These are phyloP conservation scores for Sterrhoptilus dennistouni DNA, from an alignment of 2,113 vertebrate genomes.

Conservation along the genomic window DNA sequence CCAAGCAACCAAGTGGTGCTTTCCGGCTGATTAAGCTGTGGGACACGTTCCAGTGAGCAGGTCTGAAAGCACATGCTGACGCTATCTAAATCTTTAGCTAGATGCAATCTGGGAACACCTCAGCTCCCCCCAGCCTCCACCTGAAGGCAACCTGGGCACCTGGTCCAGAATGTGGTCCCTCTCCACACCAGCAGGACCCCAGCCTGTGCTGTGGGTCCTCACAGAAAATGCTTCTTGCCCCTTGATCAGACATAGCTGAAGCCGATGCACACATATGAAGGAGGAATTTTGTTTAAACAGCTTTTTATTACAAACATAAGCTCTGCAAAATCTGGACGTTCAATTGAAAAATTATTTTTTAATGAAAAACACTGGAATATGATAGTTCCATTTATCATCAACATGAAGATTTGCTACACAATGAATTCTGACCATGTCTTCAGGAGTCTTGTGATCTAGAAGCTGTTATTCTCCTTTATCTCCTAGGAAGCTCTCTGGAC, in stretches of 20 bases:
- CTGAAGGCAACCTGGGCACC: neutral
- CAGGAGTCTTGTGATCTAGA: neutral
- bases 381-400: neutral
- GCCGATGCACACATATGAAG: neutral
- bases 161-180: rapidly evolving
- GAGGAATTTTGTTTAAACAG: neutral
- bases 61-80: neutral
- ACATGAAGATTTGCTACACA: neutral
- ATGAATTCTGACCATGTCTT: neutral
- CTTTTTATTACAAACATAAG: neutral
- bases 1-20: neutral
- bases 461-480: neutral
- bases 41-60: neutral
- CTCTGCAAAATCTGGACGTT: neutral
- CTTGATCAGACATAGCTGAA: neutral
- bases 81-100: neutral
- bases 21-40: neutral
- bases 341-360: neutral
- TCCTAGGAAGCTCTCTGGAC: neutral
- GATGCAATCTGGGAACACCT: neutral
- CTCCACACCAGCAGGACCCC: neutral
- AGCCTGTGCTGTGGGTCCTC: neutral
- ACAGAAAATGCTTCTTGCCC: neutral
- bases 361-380: neutral
- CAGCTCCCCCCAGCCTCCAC: neutral